These are phyloP conservation scores for Cyanoderma ruficeps DNA, from an alignment of 2,113 vertebrate genomes.

Conservation along the genomic window DNA sequence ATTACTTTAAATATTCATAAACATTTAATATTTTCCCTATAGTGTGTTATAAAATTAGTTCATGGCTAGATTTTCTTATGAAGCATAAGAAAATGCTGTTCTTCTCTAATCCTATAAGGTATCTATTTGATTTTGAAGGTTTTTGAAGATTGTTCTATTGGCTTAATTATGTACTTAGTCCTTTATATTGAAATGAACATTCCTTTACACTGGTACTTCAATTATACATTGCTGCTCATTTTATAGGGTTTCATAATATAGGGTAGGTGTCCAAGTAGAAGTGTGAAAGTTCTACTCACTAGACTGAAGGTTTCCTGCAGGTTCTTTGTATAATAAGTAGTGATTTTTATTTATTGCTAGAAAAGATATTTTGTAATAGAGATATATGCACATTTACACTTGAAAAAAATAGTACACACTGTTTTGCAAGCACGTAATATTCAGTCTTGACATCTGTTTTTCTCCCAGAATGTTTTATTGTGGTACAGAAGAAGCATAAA, in stretches of 20 bases:
- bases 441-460: neutral
- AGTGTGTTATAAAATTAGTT: neutral
- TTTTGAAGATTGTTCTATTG: neutral
- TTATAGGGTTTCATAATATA: neutral
- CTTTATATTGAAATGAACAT: neutral
- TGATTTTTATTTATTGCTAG: neutral
- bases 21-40: neutral
- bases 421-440: neutral
- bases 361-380: neutral
- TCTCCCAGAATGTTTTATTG: neutral
- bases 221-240: neutral
- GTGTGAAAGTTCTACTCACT: neutral
- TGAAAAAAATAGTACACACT: neutral
- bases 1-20: neutral
- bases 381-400: neutral
- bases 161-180: neutral
- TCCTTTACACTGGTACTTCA: neutral
- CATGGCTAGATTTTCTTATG: neutral
- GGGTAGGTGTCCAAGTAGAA: neutral
- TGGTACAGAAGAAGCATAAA: neutral
- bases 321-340: neutral
- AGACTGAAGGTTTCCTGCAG: neutral
- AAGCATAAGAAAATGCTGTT: neutral
- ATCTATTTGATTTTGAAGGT: neutral
- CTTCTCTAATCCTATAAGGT: neutral